Evolutionary conservation across 2,888 invertebrate species (phyloP).

Genomic region (Hipparchia sbordonii): DNA sequence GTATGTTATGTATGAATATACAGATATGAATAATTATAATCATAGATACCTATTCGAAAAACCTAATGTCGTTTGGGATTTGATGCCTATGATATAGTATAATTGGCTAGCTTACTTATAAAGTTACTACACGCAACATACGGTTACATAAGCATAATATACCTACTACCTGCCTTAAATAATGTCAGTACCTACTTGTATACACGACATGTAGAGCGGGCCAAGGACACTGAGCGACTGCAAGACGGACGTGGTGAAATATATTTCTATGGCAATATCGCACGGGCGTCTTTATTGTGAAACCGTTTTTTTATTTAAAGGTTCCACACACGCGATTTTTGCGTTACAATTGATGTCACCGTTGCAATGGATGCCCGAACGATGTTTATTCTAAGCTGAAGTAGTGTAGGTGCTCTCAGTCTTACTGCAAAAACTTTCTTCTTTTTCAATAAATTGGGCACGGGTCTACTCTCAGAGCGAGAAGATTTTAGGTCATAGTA

Average conservation of each 20-base stretch:
- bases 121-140: constrained; percentile 4
- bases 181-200: neutral
- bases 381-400: no score
- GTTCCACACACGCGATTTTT: no score
- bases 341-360: no score
- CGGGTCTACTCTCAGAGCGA: no score
- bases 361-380: no score
- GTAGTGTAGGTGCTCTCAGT: no score
- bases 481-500: no score
- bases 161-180: constrained; percentile 2
- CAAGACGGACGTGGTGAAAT: constrained; percentile 36
- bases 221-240: constrained; percentile 39
- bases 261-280: constrained; percentile 24
- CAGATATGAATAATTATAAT: no score
- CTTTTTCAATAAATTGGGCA: no score
- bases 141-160: constrained; percentile 30
- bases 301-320: constrained; percentile 9
- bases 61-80: neutral
- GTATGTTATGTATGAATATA: no score
- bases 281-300: constrained; percentile 36
- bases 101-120: neutral
- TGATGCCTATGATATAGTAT: neutral
- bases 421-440: no score
- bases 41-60: neutral
- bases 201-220: constrained; percentile 37